Base-by-base conservation (phyloP, 2,888 invertebrate genomes). In the Thelaira solivaga region DNA sequence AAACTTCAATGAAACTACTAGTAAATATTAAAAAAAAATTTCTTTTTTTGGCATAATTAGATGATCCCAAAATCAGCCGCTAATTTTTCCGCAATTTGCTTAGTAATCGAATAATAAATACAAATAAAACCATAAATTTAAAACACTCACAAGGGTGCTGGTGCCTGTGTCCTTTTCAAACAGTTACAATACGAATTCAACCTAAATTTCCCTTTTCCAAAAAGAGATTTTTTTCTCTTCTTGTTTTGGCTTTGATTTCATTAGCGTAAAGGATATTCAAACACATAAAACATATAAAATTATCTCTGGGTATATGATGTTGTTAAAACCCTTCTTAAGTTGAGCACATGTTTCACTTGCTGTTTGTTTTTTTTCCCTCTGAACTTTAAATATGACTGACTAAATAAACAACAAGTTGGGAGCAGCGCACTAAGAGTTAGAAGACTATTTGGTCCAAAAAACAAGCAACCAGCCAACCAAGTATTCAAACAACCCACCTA, bases 81-180 rank as follows among this genome's bases (percentile, higher is more conserved):
- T 89, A 89, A 89, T 89, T 89, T 89, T 89, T 89, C 89, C 89
- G 88, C 89, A 89, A 89, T 89, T 89, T 89, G 87, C 87, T 87
- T 87, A 84, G 85, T 89, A 89, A 89, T 89, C 85, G 85, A 89
- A 88, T 88, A 88, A 72, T 86, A 85, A 86, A 86, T 85, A 86
- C 80, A 76, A 81, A 80, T 72, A 80, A 79, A 72, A 65, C 59
- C 59, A 78, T 74, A 78, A 78, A 78, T 69, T 61, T 41, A 53
- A 36, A 34, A 65, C 11, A 68, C 36, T 61, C 45, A 64, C 26
- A 71, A 53, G 71, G 64, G 68, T 69, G 47, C 11, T 39, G 49
- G 24, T 43, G 5, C 16, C 4, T 61, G n/a, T 39, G 49, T 39
- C 49, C 55, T 43, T 39, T 39, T n/a, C n/a, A 45, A 67, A 45